phyloP scores from a whole-genome alignment of 2,113 vertebrate genomes.

The Pygoscelis antarcticus region DNA sequence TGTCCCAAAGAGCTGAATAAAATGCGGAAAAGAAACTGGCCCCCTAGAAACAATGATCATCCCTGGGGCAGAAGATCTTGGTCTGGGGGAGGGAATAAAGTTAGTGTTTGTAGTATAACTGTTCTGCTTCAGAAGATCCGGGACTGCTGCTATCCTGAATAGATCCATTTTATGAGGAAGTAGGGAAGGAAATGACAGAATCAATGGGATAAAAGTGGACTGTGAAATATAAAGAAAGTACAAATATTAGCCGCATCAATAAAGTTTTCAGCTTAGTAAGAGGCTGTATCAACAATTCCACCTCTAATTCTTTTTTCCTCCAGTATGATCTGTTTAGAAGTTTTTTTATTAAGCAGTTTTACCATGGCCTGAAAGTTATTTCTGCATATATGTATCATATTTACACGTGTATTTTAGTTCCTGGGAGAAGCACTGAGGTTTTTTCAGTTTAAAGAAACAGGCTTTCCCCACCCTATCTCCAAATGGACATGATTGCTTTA shows the following conservation, averaged over 20 bases:
- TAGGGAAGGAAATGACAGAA: not conserved
- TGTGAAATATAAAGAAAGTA: not conserved
- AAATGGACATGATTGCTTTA: not conserved
- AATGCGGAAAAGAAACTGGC: not conserved
- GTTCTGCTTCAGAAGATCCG: not conserved
- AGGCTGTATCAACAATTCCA: not conserved
- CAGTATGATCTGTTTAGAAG: not conserved
- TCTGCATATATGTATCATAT: not conserved
- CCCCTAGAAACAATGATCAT: not conserved
- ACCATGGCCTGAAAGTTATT: not conserved
- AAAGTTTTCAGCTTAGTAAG: not conserved
- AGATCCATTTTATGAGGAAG: not conserved
- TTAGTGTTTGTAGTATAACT: not conserved
- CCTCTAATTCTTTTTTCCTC: not conserved
- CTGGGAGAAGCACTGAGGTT: not conserved
- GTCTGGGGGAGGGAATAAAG: not conserved
- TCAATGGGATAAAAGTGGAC: not conserved
- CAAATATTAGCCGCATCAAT: not conserved
- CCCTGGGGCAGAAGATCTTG: not conserved
- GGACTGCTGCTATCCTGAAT: not conserved
- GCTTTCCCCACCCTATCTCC: rapidly evolving
- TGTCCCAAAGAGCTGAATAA: rapidly evolving
- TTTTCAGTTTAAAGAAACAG: not conserved
- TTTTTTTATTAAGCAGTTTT: not conserved
- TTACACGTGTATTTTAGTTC: not conserved